Evolutionary conservation across 2,888 invertebrate genomes (phyloP), one percentile per base, ranked within the genome.

Genomic region (Orchesella flavescens): DNA sequence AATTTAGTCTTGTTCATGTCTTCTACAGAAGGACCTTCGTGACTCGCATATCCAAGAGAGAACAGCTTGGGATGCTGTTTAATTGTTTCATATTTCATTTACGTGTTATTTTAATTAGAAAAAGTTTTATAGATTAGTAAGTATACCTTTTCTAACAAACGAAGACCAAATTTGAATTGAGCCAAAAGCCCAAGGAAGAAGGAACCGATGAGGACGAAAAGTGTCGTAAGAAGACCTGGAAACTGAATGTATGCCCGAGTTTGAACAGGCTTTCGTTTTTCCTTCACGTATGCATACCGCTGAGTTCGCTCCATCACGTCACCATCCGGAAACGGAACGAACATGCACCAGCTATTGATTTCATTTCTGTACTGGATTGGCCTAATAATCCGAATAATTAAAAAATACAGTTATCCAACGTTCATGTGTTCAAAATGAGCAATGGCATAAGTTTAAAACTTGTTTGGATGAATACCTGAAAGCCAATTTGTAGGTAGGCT

Each of bases 291-390:
- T 24, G 95, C 92, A 89, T 92, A 93, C 71, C 95, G 92, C 90
- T 97, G 97, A 0, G 96, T 93, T 63, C 97, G 92, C 89, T 93
- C 91, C 43, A 94, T 93, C 0, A 98, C 93, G 1, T 96, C 93
- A 84, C 93, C 92, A 91, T 98, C 97, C 12, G 96, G 92, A 55
- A 96, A 96, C 0, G 93, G 93, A 91, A 98, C 97, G 0, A 96
- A 94, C 0, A 95, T 86, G 88, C 94, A 94, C 92, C 94, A 96
- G 10, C 89, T 88, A 4, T 89, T 86, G 0, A 90, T 89, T n/a
- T 90, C 87, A 1, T 89, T 88, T 77, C 89, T 90, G 80, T 90
- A 91, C 89, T 94, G 94, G 23, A 94, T 59, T 0, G 90, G 89
- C 68, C 93, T 93, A 88, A 5, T 46, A 46, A 10, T 46, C 9